Base-by-base conservation (phyloP, 37 sponge, comb jelly and placozoan genomes). In the Ianthella basta region DNA sequence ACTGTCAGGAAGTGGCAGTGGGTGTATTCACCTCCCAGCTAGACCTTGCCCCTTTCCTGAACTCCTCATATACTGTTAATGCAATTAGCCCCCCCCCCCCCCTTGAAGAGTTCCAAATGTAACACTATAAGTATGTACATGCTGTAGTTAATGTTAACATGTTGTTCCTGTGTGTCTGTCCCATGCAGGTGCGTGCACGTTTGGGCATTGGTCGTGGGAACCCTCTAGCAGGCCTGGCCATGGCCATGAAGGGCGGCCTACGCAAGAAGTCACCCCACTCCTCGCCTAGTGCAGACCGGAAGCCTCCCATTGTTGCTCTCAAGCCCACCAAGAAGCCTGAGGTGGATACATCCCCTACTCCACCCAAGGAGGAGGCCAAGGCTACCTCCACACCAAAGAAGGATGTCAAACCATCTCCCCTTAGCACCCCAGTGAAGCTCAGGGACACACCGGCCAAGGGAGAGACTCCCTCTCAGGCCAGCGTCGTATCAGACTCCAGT, bases 161-260 rank as follows among this genome's bases (percentile, higher is more conserved):
- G n/a, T n/a, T n/a, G n/a, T n/a, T n/a, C n/a, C n/a, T n/a, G n/a
- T n/a, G n/a, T n/a, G n/a, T n/a, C n/a, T n/a, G n/a, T n/a, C n/a
- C n/a, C n/a, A n/a, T n/a, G 8, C 40, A 75, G 78, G 78, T 75
- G 3, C 44, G 78, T 10, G 25, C 78, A 19, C 78, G 78, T 50
- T 24, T 75, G 21, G 78, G 78, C 54, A 75, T 75, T 41, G 78
- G 78, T 15, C 84, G 75, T 56, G 61, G 60, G 0, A 81, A 60
- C 32, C 89, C 93, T 19, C 56, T 92, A 8, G 84, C 93, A 60
- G 93, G 89, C 40, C 57, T 92, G 81, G 89, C 89, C 34, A 72
- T 61, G 32, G 40, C 89, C 2, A 79, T 92, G 32, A 82, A 80
- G 13, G 55, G 55, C 54, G 85, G 85, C 15, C 50, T 56, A 5